Evolutionary conservation across 2,797 vertebrate species (phyloP).

Genomic region (Enteromius mattozi): DNA sequence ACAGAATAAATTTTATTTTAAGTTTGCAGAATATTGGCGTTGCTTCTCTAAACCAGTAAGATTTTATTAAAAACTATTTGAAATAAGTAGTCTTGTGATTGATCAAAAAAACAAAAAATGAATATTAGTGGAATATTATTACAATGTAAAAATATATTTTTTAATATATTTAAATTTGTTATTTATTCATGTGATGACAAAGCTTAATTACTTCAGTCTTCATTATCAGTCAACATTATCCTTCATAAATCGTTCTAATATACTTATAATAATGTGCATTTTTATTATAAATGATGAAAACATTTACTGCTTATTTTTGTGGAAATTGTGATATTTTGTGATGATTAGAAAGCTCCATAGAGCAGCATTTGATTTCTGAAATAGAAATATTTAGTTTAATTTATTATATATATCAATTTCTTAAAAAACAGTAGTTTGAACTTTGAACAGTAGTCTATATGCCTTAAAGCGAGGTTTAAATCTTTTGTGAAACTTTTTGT

Average conservation of each 20-base stretch:
- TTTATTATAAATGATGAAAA: background rate
- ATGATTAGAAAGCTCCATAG: background rate
- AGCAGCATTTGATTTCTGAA: background rate
- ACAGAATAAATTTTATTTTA: background rate
- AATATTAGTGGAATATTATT: background rate
- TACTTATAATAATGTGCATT: background rate
- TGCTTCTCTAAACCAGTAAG: background rate
- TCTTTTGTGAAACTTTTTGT: background rate
- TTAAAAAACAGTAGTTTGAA: no score
- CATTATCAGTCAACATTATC: background rate
- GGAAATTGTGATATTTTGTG: background rate
- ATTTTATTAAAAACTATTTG: background rate
- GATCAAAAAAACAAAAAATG: background rate
- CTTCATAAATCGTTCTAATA: background rate
- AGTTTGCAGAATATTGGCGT: background rate
- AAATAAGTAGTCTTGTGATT: background rate
- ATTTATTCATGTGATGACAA: background rate
- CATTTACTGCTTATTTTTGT: background rate
- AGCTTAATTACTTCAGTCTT: background rate
- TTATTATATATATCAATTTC: background rate
- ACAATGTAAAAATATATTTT: background rate
- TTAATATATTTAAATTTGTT: background rate
- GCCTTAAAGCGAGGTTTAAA: background rate
- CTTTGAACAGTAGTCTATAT: background rate
- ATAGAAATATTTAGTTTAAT: background rate